phyloP scores from a whole-genome alignment of 2,888 invertebrate genomes.

The Dryadula phaetusa region DNA sequence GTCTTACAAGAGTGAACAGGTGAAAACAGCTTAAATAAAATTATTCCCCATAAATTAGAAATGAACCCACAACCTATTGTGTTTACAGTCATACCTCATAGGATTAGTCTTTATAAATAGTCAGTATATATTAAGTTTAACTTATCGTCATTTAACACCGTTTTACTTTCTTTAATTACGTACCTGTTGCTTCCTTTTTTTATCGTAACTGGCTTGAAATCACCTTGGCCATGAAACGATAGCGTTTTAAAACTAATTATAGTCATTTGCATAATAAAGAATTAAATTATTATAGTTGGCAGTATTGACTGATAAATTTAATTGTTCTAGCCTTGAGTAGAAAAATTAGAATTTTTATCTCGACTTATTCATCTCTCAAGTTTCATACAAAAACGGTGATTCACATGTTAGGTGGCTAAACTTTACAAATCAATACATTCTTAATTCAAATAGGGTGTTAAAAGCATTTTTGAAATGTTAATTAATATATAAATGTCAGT shows the following conservation, averaged over 20 bases:
- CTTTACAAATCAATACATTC: no score
- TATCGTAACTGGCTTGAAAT: background rate
- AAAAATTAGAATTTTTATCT: background rate
- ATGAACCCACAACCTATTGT: no score
- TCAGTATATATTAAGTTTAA: no score
- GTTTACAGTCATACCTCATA: no score
- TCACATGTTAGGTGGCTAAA: no score
- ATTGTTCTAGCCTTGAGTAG: background rate
- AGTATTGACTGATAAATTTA: slow-evolving; percentile 9
- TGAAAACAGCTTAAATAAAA: no score
- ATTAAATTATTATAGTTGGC: background rate
- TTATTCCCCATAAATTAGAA: no score
- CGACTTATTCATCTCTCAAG: background rate
- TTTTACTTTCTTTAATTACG: background rate
- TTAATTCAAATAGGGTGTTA: no score
- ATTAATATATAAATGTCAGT: no score
- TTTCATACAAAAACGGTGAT: no score
- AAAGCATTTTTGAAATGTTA: no score
- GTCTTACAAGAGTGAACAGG: background rate
- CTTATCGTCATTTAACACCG: background rate
- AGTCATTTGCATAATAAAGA: slow-evolving; percentile 4
- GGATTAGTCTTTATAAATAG: no score
- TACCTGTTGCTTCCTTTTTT: background rate
- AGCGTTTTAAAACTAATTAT: slow-evolving; percentile 11
- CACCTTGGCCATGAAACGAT: slow-evolving; percentile 7